A percentile compares a stretch with the other conserved stretches of the same genome.
Conservation (phyloP, 2,888 invertebrate species). For the Atethmia centrago region DNA sequence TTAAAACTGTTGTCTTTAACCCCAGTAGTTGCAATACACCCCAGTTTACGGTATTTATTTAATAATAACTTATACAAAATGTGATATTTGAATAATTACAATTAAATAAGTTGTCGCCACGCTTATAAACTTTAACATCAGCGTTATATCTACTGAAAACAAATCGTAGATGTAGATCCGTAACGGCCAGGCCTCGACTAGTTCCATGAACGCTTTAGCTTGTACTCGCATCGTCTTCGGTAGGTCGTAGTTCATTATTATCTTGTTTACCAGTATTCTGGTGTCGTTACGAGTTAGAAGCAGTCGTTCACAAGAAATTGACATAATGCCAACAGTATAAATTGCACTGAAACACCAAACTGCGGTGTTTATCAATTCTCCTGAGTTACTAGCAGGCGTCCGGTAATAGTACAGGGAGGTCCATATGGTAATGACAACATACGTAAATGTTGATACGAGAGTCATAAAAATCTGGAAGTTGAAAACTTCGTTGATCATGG, state of each 20-base stretch:
- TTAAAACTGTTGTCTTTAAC: too few species aligned
- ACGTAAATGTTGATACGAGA: slow-evolving; percentile 76
- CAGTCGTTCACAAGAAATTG: slow-evolving; percentile 76
- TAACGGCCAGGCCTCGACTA: slow-evolving; percentile 81
- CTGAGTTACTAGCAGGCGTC: slow-evolving; percentile 63
- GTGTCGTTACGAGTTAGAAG: slow-evolving; percentile 72
- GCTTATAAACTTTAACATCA: slow-evolving; percentile 83
- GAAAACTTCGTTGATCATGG: slow-evolving; percentile 75
- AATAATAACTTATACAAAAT: slow-evolving; percentile 70
- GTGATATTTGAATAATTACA: slow-evolving; percentile 81
- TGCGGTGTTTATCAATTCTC: slow-evolving; percentile 68
- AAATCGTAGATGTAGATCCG: slow-evolving; percentile 78
- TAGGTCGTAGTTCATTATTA: slow-evolving; percentile 81
- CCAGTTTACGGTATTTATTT: too few species aligned
- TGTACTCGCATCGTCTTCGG: slow-evolving; percentile 77
- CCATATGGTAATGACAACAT: slow-evolving; percentile 79
- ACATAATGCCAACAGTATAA: slow-evolving; percentile 72
- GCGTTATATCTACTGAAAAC: slow-evolving; percentile 80
- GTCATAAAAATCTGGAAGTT: slow-evolving; percentile 81
- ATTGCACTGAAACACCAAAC: slow-evolving; percentile 75
- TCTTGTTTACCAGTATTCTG: slow-evolving; percentile 77
- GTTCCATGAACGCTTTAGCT: slow-evolving; percentile 81
- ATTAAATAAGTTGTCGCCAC: slow-evolving; percentile 83
- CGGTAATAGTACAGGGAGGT: slow-evolving; percentile 74
- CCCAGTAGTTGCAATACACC: too few species aligned